These are phyloP conservation scores for Crossocerus cetratus DNA, from an alignment of 2,888 invertebrate species.

Conservation along the genomic window DNA sequence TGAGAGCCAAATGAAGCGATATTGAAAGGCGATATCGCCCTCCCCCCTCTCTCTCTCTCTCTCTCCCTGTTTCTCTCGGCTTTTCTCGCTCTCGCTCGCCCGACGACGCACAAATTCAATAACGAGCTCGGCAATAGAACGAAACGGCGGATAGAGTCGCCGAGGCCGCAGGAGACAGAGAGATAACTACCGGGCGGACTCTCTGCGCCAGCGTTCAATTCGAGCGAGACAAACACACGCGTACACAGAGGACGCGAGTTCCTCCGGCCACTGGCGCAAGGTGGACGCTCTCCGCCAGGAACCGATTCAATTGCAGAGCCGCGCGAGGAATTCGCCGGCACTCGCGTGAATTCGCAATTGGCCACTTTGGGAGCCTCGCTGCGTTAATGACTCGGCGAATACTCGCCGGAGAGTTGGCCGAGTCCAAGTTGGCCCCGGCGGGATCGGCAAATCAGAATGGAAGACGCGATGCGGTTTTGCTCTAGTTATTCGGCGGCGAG, in stretches of 20 bases:
- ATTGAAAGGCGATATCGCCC: constrained; percentile 68
- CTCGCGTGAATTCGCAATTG: too few relatives aligned
- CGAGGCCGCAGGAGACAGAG: constrained; percentile 16
- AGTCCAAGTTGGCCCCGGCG: too few relatives aligned
- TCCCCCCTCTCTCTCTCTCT: too few relatives aligned
- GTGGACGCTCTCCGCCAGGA: constrained; percentile 51
- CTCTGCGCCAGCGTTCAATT: too few relatives aligned
- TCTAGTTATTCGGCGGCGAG: too few relatives aligned
- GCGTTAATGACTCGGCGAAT: too few relatives aligned
- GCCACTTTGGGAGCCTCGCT: too few relatives aligned
- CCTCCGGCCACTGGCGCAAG: constrained; percentile 40
- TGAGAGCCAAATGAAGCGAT: constrained; percentile 67
- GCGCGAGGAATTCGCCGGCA: too few relatives aligned
- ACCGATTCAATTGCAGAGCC: constrained; percentile 39
- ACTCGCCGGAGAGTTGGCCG: too few relatives aligned
- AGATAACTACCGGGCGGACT: neutral
- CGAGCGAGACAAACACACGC: neutral
- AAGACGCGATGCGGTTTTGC: too few relatives aligned
- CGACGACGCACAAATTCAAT: constrained; percentile 66
- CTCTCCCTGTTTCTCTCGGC: constrained; percentile 47
- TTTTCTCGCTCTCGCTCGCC: too few relatives aligned
- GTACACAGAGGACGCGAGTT: constrained; percentile 34
- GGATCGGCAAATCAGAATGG: too few relatives aligned
- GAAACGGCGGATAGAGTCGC: constrained; percentile 19
- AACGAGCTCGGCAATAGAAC: constrained; percentile 63